Base-by-base conservation (phyloP, 2,113 vertebrate genomes). In the Marmota flaviventris region DNA sequence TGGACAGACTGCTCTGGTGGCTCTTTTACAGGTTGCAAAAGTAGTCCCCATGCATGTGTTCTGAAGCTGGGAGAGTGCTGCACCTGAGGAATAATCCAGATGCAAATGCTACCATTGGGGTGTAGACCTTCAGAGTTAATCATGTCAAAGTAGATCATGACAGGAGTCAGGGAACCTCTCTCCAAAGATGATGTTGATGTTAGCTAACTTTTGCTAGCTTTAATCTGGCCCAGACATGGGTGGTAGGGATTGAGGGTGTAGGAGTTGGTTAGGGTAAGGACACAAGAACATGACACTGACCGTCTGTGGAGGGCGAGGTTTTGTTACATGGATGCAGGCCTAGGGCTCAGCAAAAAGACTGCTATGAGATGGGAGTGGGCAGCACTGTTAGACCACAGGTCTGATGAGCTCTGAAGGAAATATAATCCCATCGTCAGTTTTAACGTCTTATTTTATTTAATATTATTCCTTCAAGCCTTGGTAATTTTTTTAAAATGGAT, bases 41-140 rank as follows among this genome's bases (percentile, higher is more conserved):
- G 0, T 12, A 83, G 24, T 53, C 85, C 45, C 37, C 18, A 1
- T 39, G 45, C 18, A 27, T 10, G 25, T 42, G 29, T 70, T 72
- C 39, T 48, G 14, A 67, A 39, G 5, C 0, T 0, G 37, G 56
- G 39, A 0, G 0, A 0, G 0, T 63, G 39, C 67, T 9, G 8
- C 10, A 34, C 39, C 58, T 13, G 4, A 34, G 13, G 10, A 75
- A 27, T 2, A 22, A 61, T 0, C 56, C 51, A 51, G 56, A 61
- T 0, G 18, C 48, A 39, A 51, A 45, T 13, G 13, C 29, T 67
- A 6, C 1, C 0, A 1, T 0, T 0, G 8, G 61, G 24, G n/a
- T 14, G 3, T 34, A 17, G 18, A 22, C 6, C 42, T 3, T 11
- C 14, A 39, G 53, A 45, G 34, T 32, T 34, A 12, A 65, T n/a